Percentiles rank a stretch among this genome's conserved stretches.
Conservation (phyloP, 2,797 vertebrate species). For the Cetoscarus ocellatus region DNA sequence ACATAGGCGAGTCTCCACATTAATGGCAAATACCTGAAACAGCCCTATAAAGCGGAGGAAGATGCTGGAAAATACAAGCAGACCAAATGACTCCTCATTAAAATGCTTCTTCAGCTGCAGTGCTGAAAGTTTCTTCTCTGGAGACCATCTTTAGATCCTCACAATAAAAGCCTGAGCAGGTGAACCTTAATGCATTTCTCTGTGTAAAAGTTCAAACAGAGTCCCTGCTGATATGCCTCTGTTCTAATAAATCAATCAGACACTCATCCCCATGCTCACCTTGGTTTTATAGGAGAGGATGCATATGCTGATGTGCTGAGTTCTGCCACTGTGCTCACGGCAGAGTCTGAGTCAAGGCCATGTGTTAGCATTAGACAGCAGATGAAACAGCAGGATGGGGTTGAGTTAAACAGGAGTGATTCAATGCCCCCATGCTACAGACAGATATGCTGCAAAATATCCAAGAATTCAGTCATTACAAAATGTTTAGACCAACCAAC, state of each 20-base stretch:
- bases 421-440: constrained; percentile 20
- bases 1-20: constrained; percentile 26
- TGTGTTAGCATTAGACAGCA: neutral
- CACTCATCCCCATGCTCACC: constrained; percentile 51
- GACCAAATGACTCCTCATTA: constrained; percentile 56
- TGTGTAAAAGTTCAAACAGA: constrained; percentile 52
- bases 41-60: constrained; percentile 5
- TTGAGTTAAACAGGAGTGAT: constrained; percentile 6
- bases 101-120: constrained; percentile 31
- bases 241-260: constrained; percentile 50
- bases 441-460: neutral
- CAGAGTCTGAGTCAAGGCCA: constrained; percentile 54
- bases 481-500: neutral
- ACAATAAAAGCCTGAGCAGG: neutral
- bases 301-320: constrained; percentile 52
- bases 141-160: constrained; percentile 9
- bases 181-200: constrained; percentile 22
- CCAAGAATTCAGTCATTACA: neutral
- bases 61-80: constrained; percentile 4
- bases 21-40: constrained; percentile 33
- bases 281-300: constrained; percentile 46
- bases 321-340: constrained; percentile 25
- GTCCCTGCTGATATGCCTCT: constrained; percentile 24
- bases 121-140: constrained; percentile 16
- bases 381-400: too few species aligned